Conservation (phyloP, 2,113 vertebrate species). For the Corythaeola cristata region DNA sequence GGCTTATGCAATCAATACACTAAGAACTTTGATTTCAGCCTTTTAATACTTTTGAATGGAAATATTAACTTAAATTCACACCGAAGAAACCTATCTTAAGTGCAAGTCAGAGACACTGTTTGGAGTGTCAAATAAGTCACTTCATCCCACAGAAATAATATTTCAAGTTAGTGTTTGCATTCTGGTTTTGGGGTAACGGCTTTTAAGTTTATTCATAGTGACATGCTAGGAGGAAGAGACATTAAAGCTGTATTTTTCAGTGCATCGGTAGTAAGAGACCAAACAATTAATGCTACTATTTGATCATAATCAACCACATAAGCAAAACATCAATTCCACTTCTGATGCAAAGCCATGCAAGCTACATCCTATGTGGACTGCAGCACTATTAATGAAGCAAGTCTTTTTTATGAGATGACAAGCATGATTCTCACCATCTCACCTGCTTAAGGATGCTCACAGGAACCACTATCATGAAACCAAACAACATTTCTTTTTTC, state of each 20-base stretch:
- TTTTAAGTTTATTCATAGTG: neutral
- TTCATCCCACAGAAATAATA: neutral
- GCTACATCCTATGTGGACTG: neutral
- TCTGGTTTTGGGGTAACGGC: neutral
- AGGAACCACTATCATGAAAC: slow-evolving; percentile 76
- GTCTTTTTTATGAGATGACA: neutral
- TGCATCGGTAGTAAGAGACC: neutral
- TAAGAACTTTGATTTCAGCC: neutral
- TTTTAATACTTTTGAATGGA: neutral
- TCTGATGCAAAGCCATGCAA: slow-evolving; percentile 50
- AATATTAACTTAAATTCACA: neutral
- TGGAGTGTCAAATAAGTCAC: neutral
- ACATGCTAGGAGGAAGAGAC: neutral
- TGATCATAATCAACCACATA: neutral
- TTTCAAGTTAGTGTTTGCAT: neutral
- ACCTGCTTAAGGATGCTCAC: slow-evolving; percentile 63
- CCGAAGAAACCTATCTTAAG: neutral
- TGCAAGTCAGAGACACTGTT: neutral
- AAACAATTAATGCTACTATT: neutral
- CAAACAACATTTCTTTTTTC: slow-evolving; percentile 85
- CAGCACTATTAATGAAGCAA: slow-evolving; percentile 2
- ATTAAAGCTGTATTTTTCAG: neutral
- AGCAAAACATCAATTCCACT: neutral
- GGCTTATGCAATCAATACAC: neutral
- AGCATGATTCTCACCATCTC: slow-evolving; percentile 46